Evolutionary conservation across 2,797 vertebrate genomes (phyloP).

Genomic region (Melanitta fusca): DNA sequence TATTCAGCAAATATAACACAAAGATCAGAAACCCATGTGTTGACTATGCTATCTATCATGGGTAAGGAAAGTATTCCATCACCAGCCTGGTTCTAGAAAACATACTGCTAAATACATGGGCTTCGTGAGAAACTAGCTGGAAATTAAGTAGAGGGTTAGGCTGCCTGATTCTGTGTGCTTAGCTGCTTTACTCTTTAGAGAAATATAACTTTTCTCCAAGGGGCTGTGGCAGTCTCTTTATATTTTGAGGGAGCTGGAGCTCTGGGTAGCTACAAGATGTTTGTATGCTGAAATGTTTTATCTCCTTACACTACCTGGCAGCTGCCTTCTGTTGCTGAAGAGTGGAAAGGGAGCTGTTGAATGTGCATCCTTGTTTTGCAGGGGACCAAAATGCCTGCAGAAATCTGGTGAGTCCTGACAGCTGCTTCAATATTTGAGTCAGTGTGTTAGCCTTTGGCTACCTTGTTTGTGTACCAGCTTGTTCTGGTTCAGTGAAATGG

Average conservation of each 20-base stretch:
- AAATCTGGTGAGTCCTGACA: background rate
- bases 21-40: fast-evolving
- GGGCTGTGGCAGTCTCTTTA: background rate
- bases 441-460: background rate
- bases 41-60: background rate
- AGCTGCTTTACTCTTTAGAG: background rate
- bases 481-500: background rate
- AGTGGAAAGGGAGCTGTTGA: background rate
- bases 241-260: fast-evolving
- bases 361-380: background rate
- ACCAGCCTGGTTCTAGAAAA: background rate
- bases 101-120: background rate
- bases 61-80: fast-evolving
- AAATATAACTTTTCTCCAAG: background rate
- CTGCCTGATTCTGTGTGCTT: fast-evolving
- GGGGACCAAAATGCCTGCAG: background rate
- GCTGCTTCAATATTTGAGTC: background rate
- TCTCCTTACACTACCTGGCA: background rate
- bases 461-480: background rate
- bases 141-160: background rate
- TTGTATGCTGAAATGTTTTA: fast-evolving
- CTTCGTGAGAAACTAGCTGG: background rate
- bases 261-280: background rate
- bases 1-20: background rate
- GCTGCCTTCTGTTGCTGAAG: background rate